phyloP scores from a whole-genome alignment of 2,888 invertebrate species.

The Epiperipatus broadwayi region DNA sequence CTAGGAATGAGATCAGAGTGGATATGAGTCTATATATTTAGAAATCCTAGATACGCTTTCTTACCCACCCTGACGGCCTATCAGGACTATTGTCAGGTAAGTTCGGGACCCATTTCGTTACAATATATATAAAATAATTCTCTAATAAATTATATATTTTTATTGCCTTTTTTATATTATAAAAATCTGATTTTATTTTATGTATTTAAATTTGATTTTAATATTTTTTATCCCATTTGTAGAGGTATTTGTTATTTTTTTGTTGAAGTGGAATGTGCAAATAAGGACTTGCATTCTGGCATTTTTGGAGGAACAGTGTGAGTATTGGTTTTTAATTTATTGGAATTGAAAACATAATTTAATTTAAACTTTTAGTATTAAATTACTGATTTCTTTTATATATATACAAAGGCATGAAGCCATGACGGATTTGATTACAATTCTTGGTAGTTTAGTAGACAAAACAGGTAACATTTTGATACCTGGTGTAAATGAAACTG shows the following conservation, averaged over 20 bases:
- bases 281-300: constrained; percentile 86
- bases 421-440: constrained; percentile 70
- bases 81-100: too few species aligned
- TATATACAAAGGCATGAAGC: constrained; percentile 46
- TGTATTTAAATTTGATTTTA: background rate
- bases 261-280: constrained; percentile 65
- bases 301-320: constrained; percentile 83
- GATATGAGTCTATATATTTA: too few species aligned
- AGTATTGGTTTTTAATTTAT: constrained; percentile 23
- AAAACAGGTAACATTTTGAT: constrained; percentile 66
- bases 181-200: background rate
- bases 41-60: too few species aligned
- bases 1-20: too few species aligned
- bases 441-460: constrained; percentile 65
- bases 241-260: constrained; percentile 74
- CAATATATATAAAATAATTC: too few species aligned
- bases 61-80: too few species aligned
- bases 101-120: too few species aligned
- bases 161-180: background rate
- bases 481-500: constrained; percentile 60
- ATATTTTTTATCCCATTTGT: constrained; percentile 19
- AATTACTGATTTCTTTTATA: constrained; percentile 22
- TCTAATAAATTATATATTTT: background rate
- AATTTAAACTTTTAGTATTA: background rate
- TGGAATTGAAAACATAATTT: background rate